Conservation (phyloP, 1,140 invertebrate species). For the roundworm (Caenorhabditis elegans) region DNA sequence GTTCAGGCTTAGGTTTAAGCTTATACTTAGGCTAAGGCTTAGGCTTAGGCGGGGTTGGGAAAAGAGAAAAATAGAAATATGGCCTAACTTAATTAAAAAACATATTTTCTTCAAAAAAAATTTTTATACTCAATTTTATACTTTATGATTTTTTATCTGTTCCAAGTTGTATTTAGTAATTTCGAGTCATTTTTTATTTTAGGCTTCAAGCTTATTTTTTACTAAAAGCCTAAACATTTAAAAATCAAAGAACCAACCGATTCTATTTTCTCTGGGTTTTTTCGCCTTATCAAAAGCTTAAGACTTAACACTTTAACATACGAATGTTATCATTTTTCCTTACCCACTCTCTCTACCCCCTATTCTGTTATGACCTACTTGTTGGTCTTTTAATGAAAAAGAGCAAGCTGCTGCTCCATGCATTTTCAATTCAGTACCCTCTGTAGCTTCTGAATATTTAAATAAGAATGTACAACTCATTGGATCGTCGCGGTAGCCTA, state of each 20-base stretch:
- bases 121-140: too few species aligned
- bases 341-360: not conserved
- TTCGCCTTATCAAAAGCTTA: not conserved
- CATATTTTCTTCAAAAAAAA: too few species aligned
- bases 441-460: not conserved
- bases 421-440: not conserved
- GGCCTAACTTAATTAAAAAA: too few species aligned
- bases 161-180: too few species aligned
- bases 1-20: too few species aligned
- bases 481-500: constrained; percentile 16
- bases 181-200: too few species aligned
- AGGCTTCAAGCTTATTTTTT: not conserved
- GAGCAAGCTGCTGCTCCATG: not conserved
- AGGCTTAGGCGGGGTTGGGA: too few species aligned
- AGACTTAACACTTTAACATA: too few species aligned
- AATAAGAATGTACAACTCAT: constrained; percentile 13
- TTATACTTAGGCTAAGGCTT: too few species aligned
- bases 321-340: not conserved
- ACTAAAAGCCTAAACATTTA: not conserved
- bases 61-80: too few species aligned
- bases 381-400: not conserved
- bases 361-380: not conserved
- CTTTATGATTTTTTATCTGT: too few species aligned
- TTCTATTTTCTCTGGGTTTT: not conserved
- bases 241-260: not conserved